A percentile compares a stretch with the other conserved stretches of the same genome.
Evolutionary conservation across 2,797 vertebrate species (phyloP).

Genomic region (Parambassis ranga): DNA sequence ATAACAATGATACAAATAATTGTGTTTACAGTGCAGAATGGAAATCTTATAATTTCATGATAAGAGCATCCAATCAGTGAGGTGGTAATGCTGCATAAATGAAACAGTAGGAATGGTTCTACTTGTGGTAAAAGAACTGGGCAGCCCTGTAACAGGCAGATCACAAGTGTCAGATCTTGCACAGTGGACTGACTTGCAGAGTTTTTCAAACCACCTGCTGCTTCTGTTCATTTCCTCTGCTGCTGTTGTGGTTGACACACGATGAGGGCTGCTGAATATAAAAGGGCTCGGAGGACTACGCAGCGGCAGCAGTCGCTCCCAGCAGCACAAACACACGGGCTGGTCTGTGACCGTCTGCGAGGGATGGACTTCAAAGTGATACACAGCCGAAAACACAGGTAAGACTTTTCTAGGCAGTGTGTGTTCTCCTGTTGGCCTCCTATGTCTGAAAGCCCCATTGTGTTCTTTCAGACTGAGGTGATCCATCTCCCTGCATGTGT

Average conservation of each 20-base stretch:
- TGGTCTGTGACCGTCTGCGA: background rate
- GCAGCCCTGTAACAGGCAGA: no score
- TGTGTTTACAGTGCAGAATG: no score
- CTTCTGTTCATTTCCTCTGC: conserved; percentile 53
- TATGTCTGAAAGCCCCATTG: no score
- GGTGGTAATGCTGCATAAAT: no score
- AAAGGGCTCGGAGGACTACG: background rate
- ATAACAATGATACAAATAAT: no score
- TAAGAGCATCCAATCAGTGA: no score
- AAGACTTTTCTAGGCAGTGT: background rate
- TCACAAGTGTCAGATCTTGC: no score
- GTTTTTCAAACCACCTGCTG: conserved; percentile 9
- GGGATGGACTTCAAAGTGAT: background rate
- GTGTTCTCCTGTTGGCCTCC: no score
- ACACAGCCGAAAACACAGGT: conserved; percentile 5
- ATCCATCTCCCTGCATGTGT: no score
- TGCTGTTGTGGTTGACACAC: conserved; percentile 32
- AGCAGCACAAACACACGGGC: background rate
- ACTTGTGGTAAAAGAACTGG: no score
- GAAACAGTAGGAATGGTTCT: no score
- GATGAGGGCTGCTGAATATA: background rate
- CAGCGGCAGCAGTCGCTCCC: background rate
- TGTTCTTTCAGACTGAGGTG: background rate
- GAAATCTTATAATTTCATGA: no score
- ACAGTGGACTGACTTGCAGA: background rate